Conservation (phyloP, 2,888 invertebrate species). For the Drosophila longiperda region DNA sequence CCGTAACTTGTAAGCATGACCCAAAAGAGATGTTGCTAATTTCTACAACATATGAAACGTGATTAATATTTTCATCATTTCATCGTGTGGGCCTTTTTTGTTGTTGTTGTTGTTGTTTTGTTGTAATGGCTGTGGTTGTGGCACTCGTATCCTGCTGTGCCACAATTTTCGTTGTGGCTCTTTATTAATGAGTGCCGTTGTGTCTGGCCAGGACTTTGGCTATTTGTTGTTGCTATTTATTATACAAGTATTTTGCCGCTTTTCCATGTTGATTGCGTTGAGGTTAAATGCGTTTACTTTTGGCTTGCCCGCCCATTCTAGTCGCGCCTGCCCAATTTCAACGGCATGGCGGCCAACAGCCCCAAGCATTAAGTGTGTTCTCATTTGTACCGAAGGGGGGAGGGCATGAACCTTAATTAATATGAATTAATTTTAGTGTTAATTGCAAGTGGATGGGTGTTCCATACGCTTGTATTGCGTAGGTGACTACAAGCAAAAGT, state of each 20-base stretch:
- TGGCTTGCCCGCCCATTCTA: constrained; percentile 36
- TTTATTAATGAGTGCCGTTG: constrained; percentile 73
- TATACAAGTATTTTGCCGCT: constrained; percentile 63
- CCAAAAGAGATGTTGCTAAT: constrained; percentile 54
- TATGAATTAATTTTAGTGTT: constrained; percentile 80
- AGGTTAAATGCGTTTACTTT: constrained; percentile 70
- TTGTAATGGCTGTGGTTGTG: constrained; percentile 23
- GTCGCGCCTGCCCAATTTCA: constrained; percentile 35
- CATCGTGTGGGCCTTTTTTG: constrained; percentile 17
- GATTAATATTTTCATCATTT: constrained; percentile 69
- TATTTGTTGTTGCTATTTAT: constrained; percentile 72
- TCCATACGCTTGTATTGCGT: constrained; percentile 50
- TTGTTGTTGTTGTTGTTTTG: constrained; percentile 21
- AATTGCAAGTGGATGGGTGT: constrained; percentile 75
- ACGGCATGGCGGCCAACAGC: constrained; percentile 66
- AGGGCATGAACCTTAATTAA: constrained; percentile 70
- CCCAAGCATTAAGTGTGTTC: constrained; percentile 73
- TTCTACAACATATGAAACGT: constrained; percentile 76
- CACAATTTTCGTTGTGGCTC: constrained; percentile 60
- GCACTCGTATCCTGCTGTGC: constrained; percentile 67
- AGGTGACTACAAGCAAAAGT: constrained; percentile 44
- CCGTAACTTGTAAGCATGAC: constrained; percentile 24
- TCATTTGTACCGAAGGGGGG: constrained; percentile 54
- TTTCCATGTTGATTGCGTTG: constrained; percentile 73
- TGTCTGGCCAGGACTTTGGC: constrained; percentile 64